These are phyloP conservation scores for Euzophera pinguis DNA, from an alignment of 2,888 invertebrate genomes.

Conservation along the genomic window DNA sequence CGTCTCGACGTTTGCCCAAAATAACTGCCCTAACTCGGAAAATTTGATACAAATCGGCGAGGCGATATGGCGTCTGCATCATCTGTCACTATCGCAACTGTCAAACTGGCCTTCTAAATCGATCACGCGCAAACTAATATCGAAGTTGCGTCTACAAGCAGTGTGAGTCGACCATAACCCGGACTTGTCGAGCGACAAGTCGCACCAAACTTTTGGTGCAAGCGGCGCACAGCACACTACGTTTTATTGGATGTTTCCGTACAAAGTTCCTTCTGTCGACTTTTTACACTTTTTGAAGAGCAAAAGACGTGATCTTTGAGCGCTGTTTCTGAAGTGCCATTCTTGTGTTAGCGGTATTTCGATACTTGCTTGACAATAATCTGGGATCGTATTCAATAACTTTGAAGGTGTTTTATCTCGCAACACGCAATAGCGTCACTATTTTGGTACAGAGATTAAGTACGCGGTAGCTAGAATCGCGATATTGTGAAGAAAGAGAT, in stretches of 20 bases:
- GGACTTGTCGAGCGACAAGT: conserved; percentile 33
- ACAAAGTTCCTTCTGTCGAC: conserved; percentile 54
- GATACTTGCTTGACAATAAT: not conserved
- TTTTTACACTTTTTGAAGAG: conserved; percentile 45
- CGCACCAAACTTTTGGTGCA: conserved; percentile 58
- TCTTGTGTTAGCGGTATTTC: conserved; percentile 4
- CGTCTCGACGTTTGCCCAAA: conserved; percentile 24
- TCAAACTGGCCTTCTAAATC: conserved; percentile 71
- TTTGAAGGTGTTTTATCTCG: not conserved
- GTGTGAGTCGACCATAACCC: conserved; percentile 29
- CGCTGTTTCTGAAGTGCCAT: conserved; percentile 34
- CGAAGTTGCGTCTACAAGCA: conserved; percentile 62
- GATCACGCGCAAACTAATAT: conserved; percentile 77
- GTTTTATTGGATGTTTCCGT: conserved; percentile 71
- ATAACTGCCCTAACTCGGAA: conserved; percentile 38
- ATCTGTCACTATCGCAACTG: conserved; percentile 76
- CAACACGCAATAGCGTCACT: not conserved
- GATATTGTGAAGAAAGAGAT: not conserved
- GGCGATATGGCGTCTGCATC: conserved; percentile 66
- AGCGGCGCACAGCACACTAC: conserved; percentile 46
- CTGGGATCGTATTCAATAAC: not conserved
- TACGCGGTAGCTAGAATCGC: not conserved
- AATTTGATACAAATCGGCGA: conserved; percentile 71
- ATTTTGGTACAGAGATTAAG: not conserved
- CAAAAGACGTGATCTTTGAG: conserved; percentile 51